Base-by-base conservation (phyloP, 1,140 invertebrate genomes). In the Anthonomus grandis region DNA sequence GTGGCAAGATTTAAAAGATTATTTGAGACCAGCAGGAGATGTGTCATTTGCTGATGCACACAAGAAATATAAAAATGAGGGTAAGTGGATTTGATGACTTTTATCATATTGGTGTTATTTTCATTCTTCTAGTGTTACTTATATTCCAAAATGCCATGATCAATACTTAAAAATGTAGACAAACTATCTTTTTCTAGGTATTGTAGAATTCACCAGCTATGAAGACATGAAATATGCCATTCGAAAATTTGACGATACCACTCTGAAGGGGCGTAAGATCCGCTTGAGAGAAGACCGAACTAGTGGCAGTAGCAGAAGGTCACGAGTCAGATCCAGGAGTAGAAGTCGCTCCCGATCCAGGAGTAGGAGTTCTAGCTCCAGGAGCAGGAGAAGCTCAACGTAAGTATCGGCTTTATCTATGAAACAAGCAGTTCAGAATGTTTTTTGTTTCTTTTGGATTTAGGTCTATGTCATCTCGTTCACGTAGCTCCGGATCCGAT, bases 1-100 rank as follows among this genome's bases (percentile, higher is more conserved):
- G 76, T 98, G 95, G 95, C 95, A 98, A 93, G 95, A 98, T 78
- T 80, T 98, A 69, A 98, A 98, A 80, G 95, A 98, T 79, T 93
- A 94, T 73, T 97, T 98, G 93, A 85, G 95, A 72, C 90, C 95
- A 76, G 93, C 93, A 70, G 95, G 95, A 52, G 95, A 98, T 81
- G 95, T 98, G 2, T 97, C 94, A 34, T 98, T 96, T 75, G 95
- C 95, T 64, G 90, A 93, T 83, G 90, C 90, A 31, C 90, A 93
- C 70, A 90, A 90, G 66, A 53, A 53, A n/a, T 81, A 83, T 39
- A 81, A 83, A 64, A 90, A 91, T 76, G 90, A 93, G 6, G 91
- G 93, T 52, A 52, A 38, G 48, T n/a, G n/a, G n/a, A n/a, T n/a
- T n/a, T n/a, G n/a, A n/a, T n/a, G n/a, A n/a, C n/a, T n/a, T n/a